These are phyloP conservation scores for Endomychus coccineus DNA, from an alignment of 2,888 invertebrate species.

Conservation along the genomic window DNA sequence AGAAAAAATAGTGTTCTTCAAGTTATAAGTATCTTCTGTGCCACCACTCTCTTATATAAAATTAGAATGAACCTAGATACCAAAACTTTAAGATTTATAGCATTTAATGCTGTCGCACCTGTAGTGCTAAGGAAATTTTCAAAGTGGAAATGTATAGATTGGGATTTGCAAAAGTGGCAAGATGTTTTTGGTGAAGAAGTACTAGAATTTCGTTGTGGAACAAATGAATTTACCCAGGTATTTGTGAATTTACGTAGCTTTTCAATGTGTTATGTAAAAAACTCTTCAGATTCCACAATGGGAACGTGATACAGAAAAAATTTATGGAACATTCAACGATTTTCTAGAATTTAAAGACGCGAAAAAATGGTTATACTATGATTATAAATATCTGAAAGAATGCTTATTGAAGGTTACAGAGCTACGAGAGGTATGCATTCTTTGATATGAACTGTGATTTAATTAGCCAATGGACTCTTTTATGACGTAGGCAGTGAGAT, in stretches of 20 bases:
- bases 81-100: too few relatives aligned
- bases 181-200: conserved; percentile 49
- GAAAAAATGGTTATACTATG: conserved; percentile 71
- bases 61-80: too few relatives aligned
- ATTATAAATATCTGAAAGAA: conserved; percentile 72
- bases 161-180: conserved; percentile 56
- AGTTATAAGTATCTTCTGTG: too few relatives aligned
- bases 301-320: conserved; percentile 63
- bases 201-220: conserved; percentile 52
- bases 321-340: conserved; percentile 54
- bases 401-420: conserved; percentile 55
- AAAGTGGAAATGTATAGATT: conserved; percentile 53
- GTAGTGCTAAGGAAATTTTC: conserved; percentile 50
- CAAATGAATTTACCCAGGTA: conserved; percentile 39
- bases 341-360: conserved; percentile 49
- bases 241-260: conserved; percentile 3
- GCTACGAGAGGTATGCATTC: conserved; percentile 49
- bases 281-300: conserved; percentile 59
- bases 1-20: too few relatives aligned
- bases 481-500: conserved; percentile 42
- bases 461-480: conserved; percentile 4
- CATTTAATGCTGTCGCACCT: conserved; percentile 43
- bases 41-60: too few relatives aligned
- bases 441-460: conserved; percentile 3
- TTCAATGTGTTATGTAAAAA: neutral